These are phyloP conservation scores for Tragopan temminckii DNA, from an alignment of 2,797 vertebrate species.

Conservation along the genomic window DNA sequence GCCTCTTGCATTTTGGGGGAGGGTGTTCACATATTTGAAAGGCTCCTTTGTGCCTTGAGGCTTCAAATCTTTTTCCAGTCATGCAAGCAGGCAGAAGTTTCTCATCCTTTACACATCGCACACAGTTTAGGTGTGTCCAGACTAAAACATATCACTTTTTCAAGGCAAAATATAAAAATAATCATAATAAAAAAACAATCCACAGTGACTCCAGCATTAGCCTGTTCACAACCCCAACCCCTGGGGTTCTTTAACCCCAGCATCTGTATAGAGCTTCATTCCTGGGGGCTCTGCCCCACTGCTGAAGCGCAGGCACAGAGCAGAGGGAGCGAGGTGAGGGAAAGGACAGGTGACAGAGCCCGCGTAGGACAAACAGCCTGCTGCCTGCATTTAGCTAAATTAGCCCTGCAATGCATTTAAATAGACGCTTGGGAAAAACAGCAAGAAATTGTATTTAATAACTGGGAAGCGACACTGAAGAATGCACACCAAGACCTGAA, in stretches of 20 bases:
- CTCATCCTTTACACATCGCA: neutral
- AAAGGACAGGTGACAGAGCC: neutral
- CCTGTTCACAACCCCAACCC: neutral
- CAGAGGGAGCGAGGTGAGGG: neutral
- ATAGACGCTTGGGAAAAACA: neutral
- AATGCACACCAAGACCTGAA: conserved; percentile 19
- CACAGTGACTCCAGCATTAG: neutral
- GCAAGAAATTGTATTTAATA: conserved; percentile 49
- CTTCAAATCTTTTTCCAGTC: neutral
- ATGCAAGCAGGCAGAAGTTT: neutral
- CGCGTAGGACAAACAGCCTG: neutral
- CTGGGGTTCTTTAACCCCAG: neutral
- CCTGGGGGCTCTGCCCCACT: neutral
- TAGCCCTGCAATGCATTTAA: neutral
- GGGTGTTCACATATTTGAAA: neutral
- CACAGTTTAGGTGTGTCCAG: neutral
- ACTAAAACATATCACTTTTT: neutral
- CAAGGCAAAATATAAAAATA: neutral
- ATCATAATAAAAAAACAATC: neutral
- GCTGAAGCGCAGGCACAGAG: neutral
- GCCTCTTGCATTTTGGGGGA: neutral
- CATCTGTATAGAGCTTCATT: neutral
- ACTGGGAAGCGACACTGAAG: conserved; percentile 24
- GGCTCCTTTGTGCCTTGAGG: neutral
- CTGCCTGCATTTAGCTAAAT: neutral